phyloP scores from a whole-genome alignment of 2,797 vertebrate genomes.

The Crocodylus rhombifer region DNA sequence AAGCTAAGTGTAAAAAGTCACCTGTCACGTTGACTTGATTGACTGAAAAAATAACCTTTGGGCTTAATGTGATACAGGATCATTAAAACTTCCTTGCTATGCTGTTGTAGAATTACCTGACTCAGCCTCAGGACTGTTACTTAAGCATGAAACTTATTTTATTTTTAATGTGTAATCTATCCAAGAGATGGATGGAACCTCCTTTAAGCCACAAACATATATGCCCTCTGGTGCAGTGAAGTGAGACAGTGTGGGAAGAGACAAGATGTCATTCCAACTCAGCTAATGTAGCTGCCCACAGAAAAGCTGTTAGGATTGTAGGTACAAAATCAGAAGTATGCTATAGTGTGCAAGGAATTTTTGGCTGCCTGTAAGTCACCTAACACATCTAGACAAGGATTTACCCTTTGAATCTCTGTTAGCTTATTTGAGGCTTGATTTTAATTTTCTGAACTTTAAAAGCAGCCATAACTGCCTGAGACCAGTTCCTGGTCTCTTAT shows the following conservation, averaged over 20 bases:
- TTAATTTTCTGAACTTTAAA: constrained; percentile 20
- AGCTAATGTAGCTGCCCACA: constrained; percentile 56
- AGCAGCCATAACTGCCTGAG: background rate
- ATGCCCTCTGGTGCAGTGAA: constrained; percentile 15
- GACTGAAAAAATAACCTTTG: background rate
- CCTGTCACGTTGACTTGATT: background rate
- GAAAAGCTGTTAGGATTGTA: constrained; percentile 52
- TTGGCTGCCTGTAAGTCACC: background rate
- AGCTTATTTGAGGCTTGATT: constrained; percentile 29
- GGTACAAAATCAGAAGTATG: constrained; percentile 43
- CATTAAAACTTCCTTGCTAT: background rate
- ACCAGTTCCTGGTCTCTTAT: no score
- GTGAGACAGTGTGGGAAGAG: constrained; percentile 57
- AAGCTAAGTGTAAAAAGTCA: background rate
- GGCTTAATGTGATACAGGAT: background rate
- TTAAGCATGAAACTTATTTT: background rate
- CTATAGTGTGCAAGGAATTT: constrained; percentile 33
- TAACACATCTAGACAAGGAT: background rate
- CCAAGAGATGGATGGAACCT: constrained; percentile 29
- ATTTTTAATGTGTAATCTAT: constrained; percentile 1
- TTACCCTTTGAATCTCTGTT: background rate
- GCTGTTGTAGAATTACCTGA: background rate
- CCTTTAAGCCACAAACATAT: constrained; percentile 12
- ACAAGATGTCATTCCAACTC: constrained; percentile 57
- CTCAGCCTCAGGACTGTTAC: background rate